Evolutionary conservation across 2,797 vertebrate species (phyloP), one percentile per base, ranked within the genome.

Genomic region (Acipenser oxyrinchus): DNA sequence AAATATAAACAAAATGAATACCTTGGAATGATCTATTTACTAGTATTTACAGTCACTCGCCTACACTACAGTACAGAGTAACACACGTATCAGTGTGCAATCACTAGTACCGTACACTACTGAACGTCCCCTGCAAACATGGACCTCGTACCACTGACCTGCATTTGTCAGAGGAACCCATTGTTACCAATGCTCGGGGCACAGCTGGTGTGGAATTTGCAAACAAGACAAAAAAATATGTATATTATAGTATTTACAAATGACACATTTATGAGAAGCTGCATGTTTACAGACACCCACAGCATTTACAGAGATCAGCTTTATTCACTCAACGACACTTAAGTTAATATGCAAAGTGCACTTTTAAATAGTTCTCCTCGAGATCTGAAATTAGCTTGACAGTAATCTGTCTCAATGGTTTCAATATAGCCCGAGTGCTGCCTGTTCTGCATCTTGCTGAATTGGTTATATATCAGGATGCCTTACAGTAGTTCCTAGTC

Each of bases 81-180:
- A 23, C 62, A 62, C 52, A 68, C 60, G 57, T 49, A 51, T 66
- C 72, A 51, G 74, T 78, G 75, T 76, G 76, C 75, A 69, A 73
- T 72, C 76, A 72, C 76, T 78, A 75, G 82, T 74, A 75, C 81
- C 73, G 1, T 70, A 12, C 11, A 58, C 55, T 58, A 2, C 62
- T 66, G 64, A 67, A 10, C 52, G 70, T 63, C 13, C 68, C 0
- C 0, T 72, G 65, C 10, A 10, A 69, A 68, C 60, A 0, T 63
- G 9, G 10, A 12, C 0, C 2, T 69, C 15, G 15, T 18, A 18
- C 15, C 15, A 18, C 15, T 18, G 15, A 18, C 15, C 15, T 18
- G 15, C 15, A 18, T 18, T 18, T 18, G 15, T 18, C 15, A 18
- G 15, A 1, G 15, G 15, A 18, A 18, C 15, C 15, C 15, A 18